phyloP scores from a whole-genome alignment of 2,113 vertebrate species.

The Ochotona princeps region DNA sequence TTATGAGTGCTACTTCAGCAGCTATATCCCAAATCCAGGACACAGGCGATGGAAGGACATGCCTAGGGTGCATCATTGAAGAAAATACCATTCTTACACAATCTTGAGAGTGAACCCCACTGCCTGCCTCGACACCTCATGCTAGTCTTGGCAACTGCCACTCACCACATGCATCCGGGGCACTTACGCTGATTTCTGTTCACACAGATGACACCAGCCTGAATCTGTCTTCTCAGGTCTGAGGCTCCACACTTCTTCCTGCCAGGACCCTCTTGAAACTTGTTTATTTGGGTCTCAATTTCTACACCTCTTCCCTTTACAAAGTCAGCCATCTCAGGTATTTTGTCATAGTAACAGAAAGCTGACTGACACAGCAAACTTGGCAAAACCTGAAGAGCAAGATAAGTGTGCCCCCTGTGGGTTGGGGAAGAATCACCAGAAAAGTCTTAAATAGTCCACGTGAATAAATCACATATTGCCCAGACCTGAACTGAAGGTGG shows the following conservation, averaged over 20 bases:
- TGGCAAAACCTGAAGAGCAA: slow-evolving; percentile 18
- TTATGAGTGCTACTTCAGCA: background rate
- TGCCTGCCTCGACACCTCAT: background rate
- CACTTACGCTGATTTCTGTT: background rate
- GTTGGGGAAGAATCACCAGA: background rate
- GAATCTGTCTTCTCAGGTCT: background rate
- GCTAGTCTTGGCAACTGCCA: background rate
- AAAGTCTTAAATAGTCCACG: background rate
- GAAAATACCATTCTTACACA: background rate
- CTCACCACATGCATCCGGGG: background rate
- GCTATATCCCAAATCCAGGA: background rate
- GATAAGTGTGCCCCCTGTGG: background rate
- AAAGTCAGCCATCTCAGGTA: no score
- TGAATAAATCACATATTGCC: slow-evolving; percentile 1
- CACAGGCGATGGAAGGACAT: background rate
- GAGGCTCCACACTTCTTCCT: background rate
- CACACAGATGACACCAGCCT: background rate
- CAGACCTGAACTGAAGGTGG: background rate
- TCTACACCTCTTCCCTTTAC: no score
- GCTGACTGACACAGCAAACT: background rate
- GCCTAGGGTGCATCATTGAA: background rate
- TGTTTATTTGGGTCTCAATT: background rate
- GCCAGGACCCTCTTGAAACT: background rate
- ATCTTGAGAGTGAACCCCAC: background rate
- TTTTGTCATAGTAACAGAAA: no score